A percentile compares a stretch with the other conserved stretches of the same genome.
Conservation (phyloP, 2,888 invertebrate species). For the Desoria tigrina region DNA sequence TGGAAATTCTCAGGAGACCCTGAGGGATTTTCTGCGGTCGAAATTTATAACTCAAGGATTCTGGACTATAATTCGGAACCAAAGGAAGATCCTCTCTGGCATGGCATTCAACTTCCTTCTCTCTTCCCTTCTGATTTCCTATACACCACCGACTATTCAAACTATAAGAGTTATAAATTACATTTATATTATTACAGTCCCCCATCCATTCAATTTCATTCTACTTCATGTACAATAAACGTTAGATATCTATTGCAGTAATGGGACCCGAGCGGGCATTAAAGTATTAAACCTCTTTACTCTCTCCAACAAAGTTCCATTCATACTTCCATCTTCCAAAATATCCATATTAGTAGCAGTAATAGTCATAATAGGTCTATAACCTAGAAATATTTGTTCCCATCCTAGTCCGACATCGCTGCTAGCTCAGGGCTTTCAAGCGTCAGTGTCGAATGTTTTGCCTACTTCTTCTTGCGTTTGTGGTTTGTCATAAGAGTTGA, state of each 20-base stretch:
- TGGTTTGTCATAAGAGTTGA: too few species aligned
- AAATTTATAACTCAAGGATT: slow-evolving; percentile 54
- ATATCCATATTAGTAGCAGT: neutral
- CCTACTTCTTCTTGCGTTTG: too few species aligned
- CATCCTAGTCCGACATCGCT: too few species aligned
- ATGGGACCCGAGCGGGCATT: slow-evolving; percentile 22
- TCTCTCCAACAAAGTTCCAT: neutral
- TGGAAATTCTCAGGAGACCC: slow-evolving; percentile 52
- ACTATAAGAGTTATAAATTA: slow-evolving; percentile 19
- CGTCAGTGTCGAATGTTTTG: too few species aligned
- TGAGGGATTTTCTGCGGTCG: slow-evolving; percentile 52
- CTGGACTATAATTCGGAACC: slow-evolving; percentile 41
- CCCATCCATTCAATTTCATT: slow-evolving; percentile 7
- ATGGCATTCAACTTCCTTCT: slow-evolving; percentile 41
- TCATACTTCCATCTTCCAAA: neutral
- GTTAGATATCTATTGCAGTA: slow-evolving; percentile 8
- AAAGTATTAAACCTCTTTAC: slow-evolving; percentile 20
- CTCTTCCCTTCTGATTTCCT: slow-evolving; percentile 22
- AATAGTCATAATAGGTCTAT: slow-evolving; percentile 6
- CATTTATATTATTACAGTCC: slow-evolving; percentile 16
- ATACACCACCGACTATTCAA: neutral
- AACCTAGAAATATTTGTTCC: slow-evolving; percentile 5
- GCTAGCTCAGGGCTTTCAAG: too few species aligned
- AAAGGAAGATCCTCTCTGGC: slow-evolving; percentile 5
- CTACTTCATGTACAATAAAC: slow-evolving; percentile 15